These are phyloP conservation scores for Machimus atricapillus DNA, from an alignment of 2,888 invertebrate genomes.

Conservation along the genomic window DNA sequence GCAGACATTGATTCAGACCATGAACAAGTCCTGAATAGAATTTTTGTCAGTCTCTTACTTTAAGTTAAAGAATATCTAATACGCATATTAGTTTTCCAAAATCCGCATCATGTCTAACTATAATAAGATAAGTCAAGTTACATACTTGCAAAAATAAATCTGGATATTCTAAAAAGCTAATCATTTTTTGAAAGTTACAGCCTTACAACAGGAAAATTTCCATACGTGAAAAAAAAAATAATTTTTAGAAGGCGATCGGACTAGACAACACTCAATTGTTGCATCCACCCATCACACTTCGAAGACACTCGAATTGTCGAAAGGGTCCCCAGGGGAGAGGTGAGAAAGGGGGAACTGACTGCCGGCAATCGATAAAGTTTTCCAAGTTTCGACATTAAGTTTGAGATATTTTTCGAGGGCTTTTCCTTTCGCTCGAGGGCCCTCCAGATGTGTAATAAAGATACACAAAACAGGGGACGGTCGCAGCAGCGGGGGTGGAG, in stretches of 20 bases:
- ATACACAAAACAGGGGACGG: background rate
- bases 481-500: background rate
- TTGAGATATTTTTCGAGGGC: constrained; percentile 23
- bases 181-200: too few relatives aligned
- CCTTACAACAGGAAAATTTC: too few relatives aligned
- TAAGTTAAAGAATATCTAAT: background rate
- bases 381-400: constrained; percentile 22
- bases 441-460: constrained; percentile 15
- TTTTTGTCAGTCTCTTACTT: background rate
- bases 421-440: background rate
- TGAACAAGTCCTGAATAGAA: background rate
- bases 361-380: constrained; percentile 12
- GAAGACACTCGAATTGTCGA: background rate
- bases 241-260: background rate
- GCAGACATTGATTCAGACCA: background rate
- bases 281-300: background rate
- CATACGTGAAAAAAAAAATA: too few relatives aligned
- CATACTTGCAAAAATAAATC: too few relatives aligned
- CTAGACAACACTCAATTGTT: background rate
- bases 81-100: too few relatives aligned
- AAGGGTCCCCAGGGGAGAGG: background rate
- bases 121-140: too few relatives aligned
- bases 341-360: background rate
- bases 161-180: too few relatives aligned
- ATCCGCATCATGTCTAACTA: too few relatives aligned